Evolutionary conservation across 2,797 vertebrate genomes (phyloP).

Genomic region (Monodelphis domestica): DNA sequence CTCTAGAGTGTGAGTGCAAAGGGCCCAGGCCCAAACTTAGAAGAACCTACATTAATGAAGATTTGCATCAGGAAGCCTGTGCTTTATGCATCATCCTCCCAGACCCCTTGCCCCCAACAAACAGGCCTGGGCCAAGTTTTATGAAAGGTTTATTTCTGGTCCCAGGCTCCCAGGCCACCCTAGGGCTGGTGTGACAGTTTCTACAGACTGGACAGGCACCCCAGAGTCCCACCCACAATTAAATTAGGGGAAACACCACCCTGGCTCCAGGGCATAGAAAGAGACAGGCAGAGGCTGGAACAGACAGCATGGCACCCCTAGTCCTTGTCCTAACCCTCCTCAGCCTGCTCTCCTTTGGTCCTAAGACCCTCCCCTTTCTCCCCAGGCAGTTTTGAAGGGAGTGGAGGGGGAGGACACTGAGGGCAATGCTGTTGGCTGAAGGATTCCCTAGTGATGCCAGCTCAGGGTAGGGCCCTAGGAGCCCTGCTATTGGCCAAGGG

Average conservation of each 20-base stretch:
- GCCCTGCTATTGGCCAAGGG: constrained; percentile 72
- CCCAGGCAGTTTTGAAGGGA: constrained; percentile 58
- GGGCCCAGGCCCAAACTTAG: not conserved
- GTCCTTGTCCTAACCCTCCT: constrained; percentile 28
- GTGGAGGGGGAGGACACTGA: constrained; percentile 70
- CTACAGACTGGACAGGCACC: not conserved
- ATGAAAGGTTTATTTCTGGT: constrained; percentile 82
- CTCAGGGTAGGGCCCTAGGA: constrained; percentile 71
- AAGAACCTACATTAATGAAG: not conserved
- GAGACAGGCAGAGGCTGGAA: constrained; percentile 66
- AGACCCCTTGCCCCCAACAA: constrained; percentile 26
- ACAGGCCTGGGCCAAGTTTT: constrained; percentile 74
- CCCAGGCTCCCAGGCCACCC: constrained; percentile 69
- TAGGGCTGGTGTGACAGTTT: not conserved
- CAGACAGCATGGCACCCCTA: constrained; percentile 76
- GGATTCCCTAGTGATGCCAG: constrained; percentile 76
- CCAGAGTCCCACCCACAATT: constrained; percentile 74
- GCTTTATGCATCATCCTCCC: not conserved
- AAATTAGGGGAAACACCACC: constrained; percentile 69
- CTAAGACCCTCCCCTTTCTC: constrained; percentile 63
- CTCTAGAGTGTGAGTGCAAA: not conserved
- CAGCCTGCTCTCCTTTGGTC: constrained; percentile 67
- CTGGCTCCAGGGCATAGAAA: constrained; percentile 1
- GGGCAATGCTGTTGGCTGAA: constrained; percentile 77
- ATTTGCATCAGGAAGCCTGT: no score